Conservation (phyloP, 2,888 invertebrate genomes). For the Apoda limacodes region DNA sequence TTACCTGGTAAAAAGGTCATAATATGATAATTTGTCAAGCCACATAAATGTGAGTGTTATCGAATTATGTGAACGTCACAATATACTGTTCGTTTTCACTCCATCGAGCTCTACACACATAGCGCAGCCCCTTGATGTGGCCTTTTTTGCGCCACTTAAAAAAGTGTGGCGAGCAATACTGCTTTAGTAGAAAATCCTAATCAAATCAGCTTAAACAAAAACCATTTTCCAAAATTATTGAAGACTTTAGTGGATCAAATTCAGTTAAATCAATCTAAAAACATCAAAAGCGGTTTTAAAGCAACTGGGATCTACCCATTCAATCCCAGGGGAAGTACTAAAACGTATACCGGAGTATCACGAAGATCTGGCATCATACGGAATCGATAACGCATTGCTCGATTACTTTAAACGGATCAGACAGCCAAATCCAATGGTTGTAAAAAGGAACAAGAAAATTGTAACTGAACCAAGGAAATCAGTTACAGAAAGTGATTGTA, state of each 20-base stretch:
- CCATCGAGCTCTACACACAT: slow-evolving; percentile 18
- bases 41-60: too few relatives aligned
- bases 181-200: slow-evolving; percentile 9
- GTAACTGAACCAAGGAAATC: not conserved
- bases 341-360: slow-evolving; percentile 2
- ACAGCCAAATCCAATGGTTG: too few relatives aligned
- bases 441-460: not conserved
- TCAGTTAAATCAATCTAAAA: not conserved
- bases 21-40: too few relatives aligned
- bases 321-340: slow-evolving; percentile 1
- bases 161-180: slow-evolving; percentile 15
- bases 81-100: slow-evolving; percentile 18
- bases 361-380: slow-evolving; percentile 1
- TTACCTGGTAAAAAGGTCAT: slow-evolving; percentile 3
- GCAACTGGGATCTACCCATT: not conserved
- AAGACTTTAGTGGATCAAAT: not conserved
- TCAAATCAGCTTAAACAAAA: not conserved
- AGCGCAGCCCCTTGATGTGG: slow-evolving; percentile 19
- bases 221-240: slow-evolving; percentile 1
- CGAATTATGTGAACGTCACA: slow-evolving; percentile 11
- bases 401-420: not conserved
- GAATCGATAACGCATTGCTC: slow-evolving; percentile 1
- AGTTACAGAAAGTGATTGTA: too few relatives aligned
- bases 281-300: slow-evolving; percentile 2
- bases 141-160: slow-evolving; percentile 20